These are phyloP conservation scores for Drosophila tristis DNA, from an alignment of 1,140 invertebrate genomes.

Conservation along the genomic window DNA sequence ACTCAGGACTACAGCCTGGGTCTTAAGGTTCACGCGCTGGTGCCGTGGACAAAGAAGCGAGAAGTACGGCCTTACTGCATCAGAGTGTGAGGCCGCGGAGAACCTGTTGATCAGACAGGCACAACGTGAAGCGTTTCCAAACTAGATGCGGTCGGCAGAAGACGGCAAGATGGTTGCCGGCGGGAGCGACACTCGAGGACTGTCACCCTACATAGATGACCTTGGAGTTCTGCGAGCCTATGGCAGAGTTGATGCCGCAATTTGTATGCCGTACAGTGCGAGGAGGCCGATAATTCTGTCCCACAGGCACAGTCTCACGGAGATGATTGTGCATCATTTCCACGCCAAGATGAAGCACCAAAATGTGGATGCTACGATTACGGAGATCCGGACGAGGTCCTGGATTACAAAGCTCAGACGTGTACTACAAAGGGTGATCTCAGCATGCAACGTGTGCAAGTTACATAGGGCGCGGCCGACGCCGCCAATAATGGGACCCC, in stretches of 20 bases:
- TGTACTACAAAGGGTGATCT: neutral
- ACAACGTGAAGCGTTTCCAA: neutral
- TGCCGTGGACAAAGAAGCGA: neutral
- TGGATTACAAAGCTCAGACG: conserved; percentile 8
- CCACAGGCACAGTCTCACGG: neutral
- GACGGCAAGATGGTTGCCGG: neutral
- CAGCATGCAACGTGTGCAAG: neutral
- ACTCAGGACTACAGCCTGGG: neutral
- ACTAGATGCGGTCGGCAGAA: neutral
- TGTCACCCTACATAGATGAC: neutral
- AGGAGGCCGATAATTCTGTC: conserved; percentile 10
- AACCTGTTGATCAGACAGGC: conserved; percentile 8
- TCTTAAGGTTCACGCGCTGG: neutral
- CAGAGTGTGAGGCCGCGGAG: neutral
- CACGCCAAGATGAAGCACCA: conserved; percentile 15
- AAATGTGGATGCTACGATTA: conserved; percentile 23
- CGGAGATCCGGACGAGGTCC: conserved; percentile 16
- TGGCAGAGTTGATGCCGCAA: conserved; percentile 4
- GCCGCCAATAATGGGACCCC: no score
- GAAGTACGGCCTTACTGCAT: neutral
- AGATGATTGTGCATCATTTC: neutral
- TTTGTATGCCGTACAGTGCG: conserved; percentile 13
- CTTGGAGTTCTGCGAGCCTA: conserved; percentile 1
- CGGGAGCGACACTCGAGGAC: conserved; percentile 1
- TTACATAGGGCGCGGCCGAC: no score